These are phyloP conservation scores for Yponomeuta sedellus DNA, from an alignment of 2,888 invertebrate species.

Conservation along the genomic window DNA sequence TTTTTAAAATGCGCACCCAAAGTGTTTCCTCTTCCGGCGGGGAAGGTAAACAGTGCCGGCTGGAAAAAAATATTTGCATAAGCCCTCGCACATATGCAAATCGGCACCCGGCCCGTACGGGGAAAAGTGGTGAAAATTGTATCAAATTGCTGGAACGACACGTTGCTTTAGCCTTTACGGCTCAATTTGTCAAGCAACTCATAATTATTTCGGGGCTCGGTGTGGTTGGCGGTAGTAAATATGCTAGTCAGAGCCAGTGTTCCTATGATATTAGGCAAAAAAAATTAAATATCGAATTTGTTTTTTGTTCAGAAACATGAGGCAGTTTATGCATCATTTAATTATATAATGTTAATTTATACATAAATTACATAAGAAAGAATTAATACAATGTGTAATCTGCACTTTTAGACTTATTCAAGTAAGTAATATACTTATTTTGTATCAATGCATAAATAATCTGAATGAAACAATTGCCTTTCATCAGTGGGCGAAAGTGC, in stretches of 20 bases:
- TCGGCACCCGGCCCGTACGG: conserved; percentile 48
- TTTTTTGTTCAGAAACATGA: too few species aligned
- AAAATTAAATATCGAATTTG: too few species aligned
- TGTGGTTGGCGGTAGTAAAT: conserved; percentile 36
- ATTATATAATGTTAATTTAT: too few species aligned
- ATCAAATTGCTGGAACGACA: conserved; percentile 72
- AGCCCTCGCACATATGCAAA: conserved; percentile 71
- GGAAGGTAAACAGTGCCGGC: conserved; percentile 52
- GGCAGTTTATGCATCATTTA: too few species aligned
- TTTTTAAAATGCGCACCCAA: conserved; percentile 69
- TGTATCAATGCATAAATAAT: too few species aligned
- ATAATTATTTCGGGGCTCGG: conserved; percentile 66
- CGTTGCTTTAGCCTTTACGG: conserved; percentile 53
- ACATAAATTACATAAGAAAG: too few species aligned
- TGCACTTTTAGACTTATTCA: too few species aligned
- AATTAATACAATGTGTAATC: too few species aligned
- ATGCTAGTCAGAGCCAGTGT: conserved; percentile 10
- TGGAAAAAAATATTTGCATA: conserved; percentile 74
- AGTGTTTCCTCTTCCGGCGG: conserved; percentile 65
- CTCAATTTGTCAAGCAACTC: conserved; percentile 70
- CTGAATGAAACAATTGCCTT: too few species aligned
- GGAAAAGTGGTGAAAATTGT: conserved; percentile 70
- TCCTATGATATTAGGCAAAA: too few species aligned
- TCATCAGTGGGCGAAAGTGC: too few species aligned
- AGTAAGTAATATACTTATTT: too few species aligned